Conservation (phyloP, 1,140 invertebrate species). For the Wasmannia auropunctata region DNA sequence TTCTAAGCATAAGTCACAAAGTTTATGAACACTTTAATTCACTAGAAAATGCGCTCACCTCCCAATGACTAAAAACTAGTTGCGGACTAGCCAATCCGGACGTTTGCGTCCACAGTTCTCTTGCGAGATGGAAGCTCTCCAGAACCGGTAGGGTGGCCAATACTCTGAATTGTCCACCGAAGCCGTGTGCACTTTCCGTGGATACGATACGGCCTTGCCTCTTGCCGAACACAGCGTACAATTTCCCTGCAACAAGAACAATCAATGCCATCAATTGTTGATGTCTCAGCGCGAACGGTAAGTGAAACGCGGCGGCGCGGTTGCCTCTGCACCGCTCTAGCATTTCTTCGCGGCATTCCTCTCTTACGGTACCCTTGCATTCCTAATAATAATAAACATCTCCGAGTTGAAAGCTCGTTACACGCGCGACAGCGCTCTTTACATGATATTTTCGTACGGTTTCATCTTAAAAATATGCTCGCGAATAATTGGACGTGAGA, state of each 20-base stretch:
- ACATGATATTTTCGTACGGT: not conserved
- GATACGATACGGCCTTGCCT: constrained; percentile 95
- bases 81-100: constrained; percentile 98
- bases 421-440: not conserved
- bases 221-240: constrained; percentile 96
- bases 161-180: constrained; percentile 94
- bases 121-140: constrained; percentile 98
- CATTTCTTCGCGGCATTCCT: constrained; percentile 4
- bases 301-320: not conserved
- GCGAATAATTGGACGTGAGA: not conserved
- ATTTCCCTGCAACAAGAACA: constrained; percentile 89
- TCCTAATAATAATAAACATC: constrained; percentile 44
- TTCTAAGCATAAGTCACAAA: not conserved
- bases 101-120: constrained; percentile 96
- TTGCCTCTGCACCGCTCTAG: not conserved
- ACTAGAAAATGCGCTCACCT: constrained; percentile 87
- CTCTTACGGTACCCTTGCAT: not conserved
- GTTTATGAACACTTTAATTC: constrained; percentile 10
- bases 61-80: constrained; percentile 98
- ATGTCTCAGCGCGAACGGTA: constrained; percentile 9
- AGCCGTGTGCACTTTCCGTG: constrained; percentile 95
- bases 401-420: not conserved
- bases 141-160: constrained; percentile 96
- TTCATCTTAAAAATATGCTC: not conserved
- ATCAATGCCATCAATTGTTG: not conserved